Evolutionary conservation across 2,888 invertebrate species (phyloP).

Genomic region (Eledona agricola): DNA sequence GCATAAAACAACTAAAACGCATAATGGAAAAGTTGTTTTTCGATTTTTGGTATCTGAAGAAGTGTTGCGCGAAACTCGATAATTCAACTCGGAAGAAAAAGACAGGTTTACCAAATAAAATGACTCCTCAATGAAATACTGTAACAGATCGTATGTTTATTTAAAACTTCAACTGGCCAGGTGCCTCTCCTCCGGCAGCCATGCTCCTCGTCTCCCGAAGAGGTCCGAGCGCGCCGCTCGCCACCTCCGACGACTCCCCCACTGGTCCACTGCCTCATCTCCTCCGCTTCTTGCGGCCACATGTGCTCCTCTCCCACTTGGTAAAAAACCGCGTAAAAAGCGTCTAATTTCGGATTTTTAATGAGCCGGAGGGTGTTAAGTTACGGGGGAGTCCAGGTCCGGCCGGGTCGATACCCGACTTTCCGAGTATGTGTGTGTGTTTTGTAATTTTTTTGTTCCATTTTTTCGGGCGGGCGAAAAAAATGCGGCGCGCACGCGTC

Average conservation of each 20-base stretch:
- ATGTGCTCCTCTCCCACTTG: conserved; percentile 56
- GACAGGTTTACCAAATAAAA: too few relatives aligned
- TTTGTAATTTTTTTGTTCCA: conserved; percentile 15
- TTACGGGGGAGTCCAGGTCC: conserved; percentile 44
- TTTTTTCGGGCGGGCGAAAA: conserved; percentile 19
- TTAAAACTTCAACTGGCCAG: background rate
- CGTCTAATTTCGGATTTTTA: conserved; percentile 55
- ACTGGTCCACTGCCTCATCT: conserved; percentile 49
- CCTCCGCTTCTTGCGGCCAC: conserved; percentile 55
- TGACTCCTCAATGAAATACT: too few relatives aligned
- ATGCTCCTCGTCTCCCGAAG: conserved; percentile 1
- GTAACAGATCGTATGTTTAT: too few relatives aligned
- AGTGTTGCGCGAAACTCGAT: too few relatives aligned
- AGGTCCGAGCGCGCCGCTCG: conserved; percentile 36
- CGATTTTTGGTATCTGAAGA: too few relatives aligned
- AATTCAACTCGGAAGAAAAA: too few relatives aligned
- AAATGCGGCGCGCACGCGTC: conserved; percentile 35
- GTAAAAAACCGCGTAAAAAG: conserved; percentile 49
- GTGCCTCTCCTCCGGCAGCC: conserved; percentile 22
- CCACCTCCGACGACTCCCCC: conserved; percentile 50
- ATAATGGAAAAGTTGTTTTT: too few relatives aligned
- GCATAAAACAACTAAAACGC: too few relatives aligned
- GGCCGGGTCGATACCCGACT: conserved; percentile 1
- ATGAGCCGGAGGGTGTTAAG: conserved; percentile 54
- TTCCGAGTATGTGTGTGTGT: background rate